These are phyloP conservation scores for Agrilus planipennis DNA, from an alignment of 1,140 invertebrate species.

Conservation along the genomic window DNA sequence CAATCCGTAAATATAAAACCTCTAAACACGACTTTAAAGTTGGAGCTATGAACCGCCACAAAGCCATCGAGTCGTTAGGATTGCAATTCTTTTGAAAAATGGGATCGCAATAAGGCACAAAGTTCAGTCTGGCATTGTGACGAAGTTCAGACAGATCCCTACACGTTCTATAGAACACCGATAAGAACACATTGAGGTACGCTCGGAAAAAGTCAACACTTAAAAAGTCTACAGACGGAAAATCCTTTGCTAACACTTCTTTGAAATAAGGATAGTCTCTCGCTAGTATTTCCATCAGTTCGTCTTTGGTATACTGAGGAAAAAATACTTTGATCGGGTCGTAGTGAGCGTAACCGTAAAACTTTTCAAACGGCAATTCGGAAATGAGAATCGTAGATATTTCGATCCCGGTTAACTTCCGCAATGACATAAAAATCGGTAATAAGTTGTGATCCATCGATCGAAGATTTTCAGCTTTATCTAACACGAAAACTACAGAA, in stretches of 20 bases:
- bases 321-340: constrained; percentile 67
- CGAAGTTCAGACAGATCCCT: constrained; percentile 69
- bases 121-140: constrained; percentile 57
- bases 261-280: constrained; percentile 30
- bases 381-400: constrained; percentile 67
- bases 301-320: constrained; percentile 68
- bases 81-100: constrained; percentile 45
- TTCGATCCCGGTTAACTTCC: constrained; percentile 59
- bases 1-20: constrained; percentile 63
- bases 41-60: constrained; percentile 69
- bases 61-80: constrained; percentile 46
- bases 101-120: constrained; percentile 63
- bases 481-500: constrained; percentile 54
- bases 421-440: constrained; percentile 54
- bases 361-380: constrained; percentile 71
- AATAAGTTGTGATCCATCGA: constrained; percentile 61
- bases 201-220: constrained; percentile 56
- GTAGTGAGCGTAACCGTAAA: constrained; percentile 51
- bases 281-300: constrained; percentile 61
- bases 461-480: constrained; percentile 66
- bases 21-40: constrained; percentile 61
- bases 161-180: constrained; percentile 68
- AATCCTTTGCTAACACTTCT: constrained; percentile 16
- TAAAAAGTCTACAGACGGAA: constrained; percentile 34
- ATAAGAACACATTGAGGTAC: constrained; percentile 68